Conservation (phyloP, 2,113 vertebrate species). For the Microtus pennsylvanicus region DNA sequence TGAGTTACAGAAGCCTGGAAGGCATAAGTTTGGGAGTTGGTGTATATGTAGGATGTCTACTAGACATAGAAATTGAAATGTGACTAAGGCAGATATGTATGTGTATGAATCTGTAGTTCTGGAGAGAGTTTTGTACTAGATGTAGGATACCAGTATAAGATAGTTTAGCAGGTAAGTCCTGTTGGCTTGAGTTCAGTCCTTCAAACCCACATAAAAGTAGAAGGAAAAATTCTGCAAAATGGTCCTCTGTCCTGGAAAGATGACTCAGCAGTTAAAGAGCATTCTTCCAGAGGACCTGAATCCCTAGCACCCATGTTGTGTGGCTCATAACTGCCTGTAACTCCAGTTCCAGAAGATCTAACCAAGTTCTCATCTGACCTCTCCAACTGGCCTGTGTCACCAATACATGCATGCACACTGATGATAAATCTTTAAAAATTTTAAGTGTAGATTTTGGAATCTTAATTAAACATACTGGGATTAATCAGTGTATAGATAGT, state of each 20-base stretch:
- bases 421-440: not conserved
- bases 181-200: not conserved
- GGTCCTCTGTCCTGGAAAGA: not conserved
- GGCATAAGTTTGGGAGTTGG: not conserved
- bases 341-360: not conserved
- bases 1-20: not conserved
- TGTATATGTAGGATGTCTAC: not conserved
- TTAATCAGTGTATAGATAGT: not conserved
- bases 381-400: not conserved
- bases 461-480: not conserved
- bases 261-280: not conserved
- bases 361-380: not conserved
- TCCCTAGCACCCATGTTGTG: not conserved
- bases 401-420: not conserved
- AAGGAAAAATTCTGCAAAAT: not conserved
- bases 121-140: not conserved
- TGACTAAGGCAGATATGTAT: not conserved
- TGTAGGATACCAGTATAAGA: not conserved
- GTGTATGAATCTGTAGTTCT: slow-evolving; percentile 1
- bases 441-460: not conserved
- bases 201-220: not conserved
- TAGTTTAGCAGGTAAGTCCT: not conserved
- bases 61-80: not conserved
- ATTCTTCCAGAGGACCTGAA: not conserved
- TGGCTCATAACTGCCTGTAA: not conserved